Evolutionary conservation across 2,113 vertebrate genomes (phyloP).

Genomic region (Trogon surrucura): DNA sequence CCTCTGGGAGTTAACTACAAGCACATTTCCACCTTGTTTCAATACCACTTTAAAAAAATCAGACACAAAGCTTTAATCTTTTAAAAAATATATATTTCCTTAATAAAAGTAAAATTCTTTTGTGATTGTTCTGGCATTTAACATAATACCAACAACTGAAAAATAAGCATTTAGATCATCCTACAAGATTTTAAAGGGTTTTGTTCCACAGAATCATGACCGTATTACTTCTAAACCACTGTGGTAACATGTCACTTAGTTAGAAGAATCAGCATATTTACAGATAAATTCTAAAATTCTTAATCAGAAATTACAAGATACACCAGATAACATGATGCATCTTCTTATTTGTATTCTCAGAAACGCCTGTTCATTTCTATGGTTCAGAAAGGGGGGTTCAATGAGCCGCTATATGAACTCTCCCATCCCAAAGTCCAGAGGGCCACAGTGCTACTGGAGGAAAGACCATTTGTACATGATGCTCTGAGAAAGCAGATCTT

Average conservation of each 20-base stretch:
- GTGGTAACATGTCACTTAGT: background rate
- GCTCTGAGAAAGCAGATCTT: background rate
- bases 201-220: background rate
- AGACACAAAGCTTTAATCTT: background rate
- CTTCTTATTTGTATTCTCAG: background rate
- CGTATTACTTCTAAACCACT: background rate
- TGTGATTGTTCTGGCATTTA: background rate
- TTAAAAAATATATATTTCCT: background rate
- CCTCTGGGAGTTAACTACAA: conserved; percentile 3
- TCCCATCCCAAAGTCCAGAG: background rate
- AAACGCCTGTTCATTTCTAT: background rate
- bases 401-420: background rate
- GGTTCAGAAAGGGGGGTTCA: background rate
- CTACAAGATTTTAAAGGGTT: background rate
- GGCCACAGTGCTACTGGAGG: background rate
- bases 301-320: background rate
- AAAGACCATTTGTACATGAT: background rate
- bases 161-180: background rate
- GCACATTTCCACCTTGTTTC: background rate
- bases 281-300: background rate
- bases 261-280: background rate
- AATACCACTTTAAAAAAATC: background rate
- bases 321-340: background rate
- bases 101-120: background rate
- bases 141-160: background rate